phyloP scores from a whole-genome alignment of 2,113 vertebrate species.

The Dasypus novemcinctus region DNA sequence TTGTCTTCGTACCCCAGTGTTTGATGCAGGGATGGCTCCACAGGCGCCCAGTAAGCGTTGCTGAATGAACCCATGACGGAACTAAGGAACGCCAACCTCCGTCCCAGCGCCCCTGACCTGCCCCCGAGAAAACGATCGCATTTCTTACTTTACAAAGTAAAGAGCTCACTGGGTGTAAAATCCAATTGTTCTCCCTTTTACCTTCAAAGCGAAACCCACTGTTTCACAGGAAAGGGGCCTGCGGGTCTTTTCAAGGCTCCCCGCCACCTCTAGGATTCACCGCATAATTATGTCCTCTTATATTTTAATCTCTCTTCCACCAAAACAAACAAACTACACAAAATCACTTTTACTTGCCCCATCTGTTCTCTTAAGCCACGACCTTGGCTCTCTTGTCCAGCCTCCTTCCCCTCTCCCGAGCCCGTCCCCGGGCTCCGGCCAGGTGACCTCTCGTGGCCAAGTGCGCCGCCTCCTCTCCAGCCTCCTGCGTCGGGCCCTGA shows the following conservation, averaged over 20 bases:
- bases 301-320: not conserved
- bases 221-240: not conserved
- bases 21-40: not conserved
- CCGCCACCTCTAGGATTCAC: not conserved
- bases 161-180: not conserved
- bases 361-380: not conserved
- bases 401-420: no score
- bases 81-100: not conserved
- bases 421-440: no score
- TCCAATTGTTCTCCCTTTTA: not conserved
- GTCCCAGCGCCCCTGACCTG: not conserved
- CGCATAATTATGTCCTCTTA: not conserved
- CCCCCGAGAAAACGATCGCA: not conserved
- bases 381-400: not conserved
- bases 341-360: not conserved
- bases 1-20: not conserved
- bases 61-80: not conserved
- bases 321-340: not conserved
- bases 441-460: no score
- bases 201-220: not conserved
- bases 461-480: no score
- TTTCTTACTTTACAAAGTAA: not conserved
- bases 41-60: not conserved
- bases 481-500: no score
- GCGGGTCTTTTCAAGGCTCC: not conserved